These are phyloP conservation scores for Halichoerus grypus DNA, from an alignment of 2,113 vertebrate species.

Conservation along the genomic window DNA sequence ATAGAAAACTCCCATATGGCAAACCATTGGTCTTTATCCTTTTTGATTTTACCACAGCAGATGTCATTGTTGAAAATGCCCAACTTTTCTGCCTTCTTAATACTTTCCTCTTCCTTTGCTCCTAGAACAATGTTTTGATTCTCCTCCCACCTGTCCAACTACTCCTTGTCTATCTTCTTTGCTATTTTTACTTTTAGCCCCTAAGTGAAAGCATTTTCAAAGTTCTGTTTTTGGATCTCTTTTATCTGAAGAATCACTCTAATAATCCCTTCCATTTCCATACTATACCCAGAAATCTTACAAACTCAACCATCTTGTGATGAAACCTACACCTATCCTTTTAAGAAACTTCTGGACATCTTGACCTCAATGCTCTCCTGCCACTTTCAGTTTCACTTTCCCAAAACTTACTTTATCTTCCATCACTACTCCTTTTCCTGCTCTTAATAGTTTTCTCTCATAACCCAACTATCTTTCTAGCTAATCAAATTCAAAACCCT, in stretches of 20 bases:
- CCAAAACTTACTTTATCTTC: not conserved
- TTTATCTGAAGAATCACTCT: not conserved
- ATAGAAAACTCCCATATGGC: not conserved
- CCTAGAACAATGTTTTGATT: constrained; percentile 13
- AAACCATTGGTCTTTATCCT: not conserved
- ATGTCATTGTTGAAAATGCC: not conserved
- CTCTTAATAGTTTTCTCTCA: not conserved
- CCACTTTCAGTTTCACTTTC: not conserved
- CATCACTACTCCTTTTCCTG: not conserved
- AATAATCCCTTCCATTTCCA: constrained; percentile 25
- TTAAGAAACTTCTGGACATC: not conserved
- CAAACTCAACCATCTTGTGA: not conserved
- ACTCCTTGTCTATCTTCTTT: not conserved
- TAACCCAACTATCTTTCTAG: not conserved
- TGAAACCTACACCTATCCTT: not conserved
- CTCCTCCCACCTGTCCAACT: not conserved
- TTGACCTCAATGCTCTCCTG: not conserved
- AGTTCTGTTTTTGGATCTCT: not conserved
- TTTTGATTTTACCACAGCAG: not conserved
- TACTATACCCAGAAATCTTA: not conserved
- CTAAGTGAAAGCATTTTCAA: constrained; percentile 29
- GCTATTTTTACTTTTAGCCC: not conserved
- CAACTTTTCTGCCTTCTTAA: constrained; percentile 3
- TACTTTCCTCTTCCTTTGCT: not conserved
- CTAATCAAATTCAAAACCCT: constrained; percentile 37